Evolutionary conservation across 2,797 vertebrate genomes (phyloP), one percentile per base, ranked within the genome.

Genomic region (Syngnathus rostellatus): DNA sequence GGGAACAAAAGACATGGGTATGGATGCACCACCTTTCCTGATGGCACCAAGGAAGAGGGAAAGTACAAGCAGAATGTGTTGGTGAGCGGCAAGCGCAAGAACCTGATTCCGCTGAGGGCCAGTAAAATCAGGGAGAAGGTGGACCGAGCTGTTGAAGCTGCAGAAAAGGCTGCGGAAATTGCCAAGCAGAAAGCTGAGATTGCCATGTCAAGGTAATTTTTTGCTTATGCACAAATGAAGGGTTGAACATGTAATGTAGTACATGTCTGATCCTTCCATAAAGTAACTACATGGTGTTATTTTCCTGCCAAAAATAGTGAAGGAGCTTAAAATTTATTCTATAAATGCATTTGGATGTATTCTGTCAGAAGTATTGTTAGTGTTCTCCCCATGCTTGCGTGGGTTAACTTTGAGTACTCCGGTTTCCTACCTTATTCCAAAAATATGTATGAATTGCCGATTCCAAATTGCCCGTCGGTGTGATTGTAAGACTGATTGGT

Each of bases 71-170:
- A 96, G 90, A 98, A 98, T 6, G 76, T 91, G 45, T 88, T 99
- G 64, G 96, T 98, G 76, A 96, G 96, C 14, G 97, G 97, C 64
- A 98, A 98, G 79, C 92, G 95, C 82, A 98, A 98, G 91, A 98
- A 97, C 87, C 91, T 99, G 67, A 96, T 99, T 87, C 97, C 97
- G 0, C 89, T 99, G 85, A 89, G 96, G 40, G 94, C 95, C 85
- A 98, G 96, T 89, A 98, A 98, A 84, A 96, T 95, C 89, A 87
- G 97, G 0, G 97, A 98, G 89, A 99, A 98, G 89, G 96, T 99
- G 87, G 97, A 99, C 82, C 92, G 96, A 0, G 95, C 95, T 0
- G 85, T 96, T 0, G 97, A 99, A 72, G 93, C 95, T 0, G 96
- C 97, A 0, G 94, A 95, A 88, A 90, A 96, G 77, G 95, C 94